Base-by-base conservation (phyloP, 2,797 vertebrate genomes). In the Telmatherina bonti region DNA sequence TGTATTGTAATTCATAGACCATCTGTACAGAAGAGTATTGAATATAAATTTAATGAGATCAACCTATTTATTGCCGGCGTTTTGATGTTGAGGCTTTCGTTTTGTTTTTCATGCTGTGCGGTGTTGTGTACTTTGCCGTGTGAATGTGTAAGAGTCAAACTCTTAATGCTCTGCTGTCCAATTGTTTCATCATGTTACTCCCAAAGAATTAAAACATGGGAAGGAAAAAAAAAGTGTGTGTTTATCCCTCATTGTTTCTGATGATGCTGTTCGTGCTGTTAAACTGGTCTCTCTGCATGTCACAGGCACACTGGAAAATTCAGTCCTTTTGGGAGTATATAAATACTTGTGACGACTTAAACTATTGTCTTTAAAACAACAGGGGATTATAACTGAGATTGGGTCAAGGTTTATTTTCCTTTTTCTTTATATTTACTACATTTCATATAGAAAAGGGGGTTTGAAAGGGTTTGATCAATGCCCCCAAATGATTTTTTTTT, bases 11-110 rank as follows among this genome's bases (percentile, higher is more conserved):
- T 91, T 91, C 85, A 90, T 70, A 78, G 81, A 86, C 72, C 88
- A 86, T 92, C 91, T 95, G 93, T 95, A 94, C 93, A 95, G 93
- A 95, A 91, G 82, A 92, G 87, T 91, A 86, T 89, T 86, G 87
- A 88, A 88, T 81, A 88, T 91, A 88, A 90, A 89, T 91, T 89
- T 85, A 88, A 88, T 83, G 89, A 92, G 85, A 90, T 90, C 87
- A 90, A 63, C 85, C 67, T 95, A 95, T 95, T 95, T 95, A 95
- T 94, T 94, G 91, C 87, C 85, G 85, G 88, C 84, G 69, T 89
- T 88, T 85, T 81, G 71, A 89, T 30, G 78, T 83, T 76, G 85
- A 86, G 62, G 77, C 90, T 86, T 89, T 55, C 74, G 69, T 80
- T 72, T 83, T 64, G 82, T 91, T 82, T 87, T 90, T 84, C 85